Conservation (phyloP, 2,888 invertebrate species). For the Chrysotoxum bicinctum region DNA sequence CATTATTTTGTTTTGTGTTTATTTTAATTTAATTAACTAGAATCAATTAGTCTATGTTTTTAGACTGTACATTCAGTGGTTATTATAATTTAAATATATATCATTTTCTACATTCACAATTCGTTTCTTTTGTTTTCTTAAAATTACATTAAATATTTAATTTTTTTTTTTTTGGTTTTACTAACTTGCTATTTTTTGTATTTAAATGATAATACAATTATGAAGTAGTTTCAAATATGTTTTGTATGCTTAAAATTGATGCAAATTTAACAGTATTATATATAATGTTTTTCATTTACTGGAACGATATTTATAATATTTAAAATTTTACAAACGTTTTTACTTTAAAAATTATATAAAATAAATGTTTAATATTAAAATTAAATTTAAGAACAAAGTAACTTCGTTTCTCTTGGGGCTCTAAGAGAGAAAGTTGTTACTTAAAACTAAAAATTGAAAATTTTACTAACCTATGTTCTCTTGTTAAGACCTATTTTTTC, state of each 20-base stretch:
- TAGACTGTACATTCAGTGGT: slow-evolving; percentile 7
- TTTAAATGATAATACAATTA: neutral
- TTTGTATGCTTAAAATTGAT: slow-evolving; percentile 3
- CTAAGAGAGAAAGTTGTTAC: slow-evolving; percentile 67
- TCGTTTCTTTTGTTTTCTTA: slow-evolving; percentile 58
- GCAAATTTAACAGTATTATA: neutral
- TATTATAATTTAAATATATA: slow-evolving; percentile 12
- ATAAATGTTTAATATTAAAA: neutral
- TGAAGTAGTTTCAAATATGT: neutral
- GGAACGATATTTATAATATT: neutral
- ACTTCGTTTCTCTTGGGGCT: slow-evolving; percentile 72
- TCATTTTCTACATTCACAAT: slow-evolving; percentile 61
- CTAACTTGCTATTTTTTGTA: neutral
- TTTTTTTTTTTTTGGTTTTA: neutral
- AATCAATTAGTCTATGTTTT: neutral
- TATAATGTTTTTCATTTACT: neutral
- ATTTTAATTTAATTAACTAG: neutral
- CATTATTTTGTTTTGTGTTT: slow-evolving; percentile 7
- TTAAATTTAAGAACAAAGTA: slow-evolving; percentile 11
- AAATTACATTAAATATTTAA: neutral
- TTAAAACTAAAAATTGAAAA: slow-evolving; percentile 2
- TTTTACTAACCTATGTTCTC: slow-evolving; percentile 22
- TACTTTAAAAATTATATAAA: neutral
- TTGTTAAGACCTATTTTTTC: slow-evolving; percentile 6
- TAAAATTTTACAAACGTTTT: neutral